Evolutionary conservation across 2,888 invertebrate genomes (phyloP).

Genomic region (Athripsodes cinereus): DNA sequence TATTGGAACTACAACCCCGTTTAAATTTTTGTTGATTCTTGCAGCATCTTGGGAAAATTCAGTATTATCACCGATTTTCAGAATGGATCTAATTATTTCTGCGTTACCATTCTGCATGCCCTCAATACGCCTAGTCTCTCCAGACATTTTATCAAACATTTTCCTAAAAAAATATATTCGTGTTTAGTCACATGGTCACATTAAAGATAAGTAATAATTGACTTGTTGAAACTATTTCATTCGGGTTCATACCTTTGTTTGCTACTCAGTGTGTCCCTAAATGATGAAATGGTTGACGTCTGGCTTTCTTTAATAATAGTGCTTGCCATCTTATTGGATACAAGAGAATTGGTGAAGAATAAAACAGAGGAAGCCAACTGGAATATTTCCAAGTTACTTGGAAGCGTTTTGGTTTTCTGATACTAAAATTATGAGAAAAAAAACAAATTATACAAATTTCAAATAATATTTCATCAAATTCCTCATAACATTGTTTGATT

Average conservation of each 20-base stretch:
- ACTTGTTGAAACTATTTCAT: too few species aligned
- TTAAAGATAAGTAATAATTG: too few species aligned
- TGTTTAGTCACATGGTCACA: too few species aligned
- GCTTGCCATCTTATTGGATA: constrained; percentile 44
- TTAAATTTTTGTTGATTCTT: constrained; percentile 49
- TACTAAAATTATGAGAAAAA: constrained; percentile 33
- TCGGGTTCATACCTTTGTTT: constrained; percentile 49
- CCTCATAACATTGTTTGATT: too few species aligned
- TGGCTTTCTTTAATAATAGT: constrained; percentile 51
- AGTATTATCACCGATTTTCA: constrained; percentile 49
- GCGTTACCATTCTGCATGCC: constrained; percentile 46
- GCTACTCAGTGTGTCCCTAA: constrained; percentile 46
- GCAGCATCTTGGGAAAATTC: constrained; percentile 51
- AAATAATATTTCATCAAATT: too few species aligned
- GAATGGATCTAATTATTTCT: constrained; percentile 50
- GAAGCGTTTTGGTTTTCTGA: constrained; percentile 41
- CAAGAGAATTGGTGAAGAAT: constrained; percentile 45
- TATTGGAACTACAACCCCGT: constrained; percentile 45
- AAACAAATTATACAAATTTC: too few species aligned
- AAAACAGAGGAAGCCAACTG: constrained; percentile 45
- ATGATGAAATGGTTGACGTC: constrained; percentile 46
- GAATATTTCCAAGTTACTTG: constrained; percentile 44
- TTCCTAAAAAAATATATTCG: constrained; percentile 49
- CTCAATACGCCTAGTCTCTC: constrained; percentile 47
- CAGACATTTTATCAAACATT: constrained; percentile 53